Evolutionary conservation across 2,797 vertebrate genomes (phyloP), one percentile per base, ranked within the genome.

Genomic region (Caiman crocodilus): DNA sequence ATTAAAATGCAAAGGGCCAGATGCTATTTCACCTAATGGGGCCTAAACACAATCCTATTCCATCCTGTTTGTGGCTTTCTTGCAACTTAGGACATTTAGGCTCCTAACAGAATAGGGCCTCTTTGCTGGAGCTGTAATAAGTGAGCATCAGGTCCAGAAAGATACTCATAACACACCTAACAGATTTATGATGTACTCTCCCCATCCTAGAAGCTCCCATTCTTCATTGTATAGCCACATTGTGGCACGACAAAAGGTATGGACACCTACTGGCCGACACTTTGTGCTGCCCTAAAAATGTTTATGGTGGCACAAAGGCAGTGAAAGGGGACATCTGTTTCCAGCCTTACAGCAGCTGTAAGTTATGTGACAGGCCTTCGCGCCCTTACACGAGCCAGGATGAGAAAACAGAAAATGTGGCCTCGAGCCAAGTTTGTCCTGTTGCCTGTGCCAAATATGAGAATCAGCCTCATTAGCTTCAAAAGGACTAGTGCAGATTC

Each of bases 81-180:
- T 50, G 42, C 11, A 10, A 50, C 42, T 50, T 50, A 50, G 42
- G 42, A 50, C 42, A 50, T 50, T 50, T 50, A 50, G 42, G 42
- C 42, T 50, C 42, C 42, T 50, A 50, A 50, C 42, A 10, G 9
- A 71, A 2, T 75, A 50, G 84, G 15, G 6, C 1, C 57, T 67
- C 15, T 76, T 91, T 65, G 9, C 28, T 13, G 4, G 77, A 50
- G 35, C 9, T 82, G 2, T 5, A 73, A 57, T 2, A n/a, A 20
- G 57, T 57, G 59, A 50, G 42, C 14, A 10, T 75, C 3, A 20
- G 11, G 12, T 78, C 64, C 82, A 64, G 63, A 3, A 20, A 26
- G 17, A 5, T 58, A 0, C 23, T 8, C 5, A 1, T 42, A 16
- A 4, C 18, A 67, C 11, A 67, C 7, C 3, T 30, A 42, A 7